Percentiles rank a stretch among this genome's conserved stretches.
Conservation (phyloP, 64 coral and sea anemone genomes). For the Stichodactyla mertensii region DNA sequence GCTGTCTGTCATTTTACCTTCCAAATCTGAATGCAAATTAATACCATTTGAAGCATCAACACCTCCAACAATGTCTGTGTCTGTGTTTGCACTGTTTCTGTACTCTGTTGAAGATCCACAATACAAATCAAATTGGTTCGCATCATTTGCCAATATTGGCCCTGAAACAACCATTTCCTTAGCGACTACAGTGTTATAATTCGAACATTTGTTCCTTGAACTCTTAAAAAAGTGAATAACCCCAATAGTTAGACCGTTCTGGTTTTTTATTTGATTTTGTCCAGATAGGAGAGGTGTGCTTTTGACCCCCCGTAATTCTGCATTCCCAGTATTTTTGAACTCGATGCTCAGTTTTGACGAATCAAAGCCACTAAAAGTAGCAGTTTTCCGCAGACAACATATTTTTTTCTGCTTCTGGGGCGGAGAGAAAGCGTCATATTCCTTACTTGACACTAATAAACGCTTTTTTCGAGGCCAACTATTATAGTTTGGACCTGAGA, state of each 20-base stretch:
- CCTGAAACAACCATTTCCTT: not conserved
- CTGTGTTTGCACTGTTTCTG: not conserved
- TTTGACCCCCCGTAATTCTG: constrained; percentile 3
- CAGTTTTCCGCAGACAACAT: constrained; percentile 49
- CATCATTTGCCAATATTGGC: not conserved
- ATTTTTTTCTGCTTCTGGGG: constrained; percentile 70
- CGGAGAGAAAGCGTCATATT: constrained; percentile 35
- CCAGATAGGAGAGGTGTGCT: constrained; percentile 47
- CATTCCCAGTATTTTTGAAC: not conserved
- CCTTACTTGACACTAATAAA: not conserved
- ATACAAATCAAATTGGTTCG: not conserved
- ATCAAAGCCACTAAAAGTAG: constrained; percentile 85
- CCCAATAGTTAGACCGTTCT: constrained; percentile 52
- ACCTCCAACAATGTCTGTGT: not conserved
- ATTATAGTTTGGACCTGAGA: constrained; percentile 57
- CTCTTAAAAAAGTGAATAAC: constrained; percentile 71
- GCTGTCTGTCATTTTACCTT: not conserved
- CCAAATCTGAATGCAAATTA: not conserved
- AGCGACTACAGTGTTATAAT: not conserved
- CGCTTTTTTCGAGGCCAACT: constrained; percentile 81
- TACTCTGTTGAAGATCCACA: not conserved
- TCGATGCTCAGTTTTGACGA: constrained; percentile 39
- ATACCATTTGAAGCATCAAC: not conserved
- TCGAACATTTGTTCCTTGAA: not conserved
- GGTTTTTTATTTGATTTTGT: constrained; percentile 51